Base-by-base conservation (phyloP, 2,888 invertebrate genomes). In the Smittia aterrima region DNA sequence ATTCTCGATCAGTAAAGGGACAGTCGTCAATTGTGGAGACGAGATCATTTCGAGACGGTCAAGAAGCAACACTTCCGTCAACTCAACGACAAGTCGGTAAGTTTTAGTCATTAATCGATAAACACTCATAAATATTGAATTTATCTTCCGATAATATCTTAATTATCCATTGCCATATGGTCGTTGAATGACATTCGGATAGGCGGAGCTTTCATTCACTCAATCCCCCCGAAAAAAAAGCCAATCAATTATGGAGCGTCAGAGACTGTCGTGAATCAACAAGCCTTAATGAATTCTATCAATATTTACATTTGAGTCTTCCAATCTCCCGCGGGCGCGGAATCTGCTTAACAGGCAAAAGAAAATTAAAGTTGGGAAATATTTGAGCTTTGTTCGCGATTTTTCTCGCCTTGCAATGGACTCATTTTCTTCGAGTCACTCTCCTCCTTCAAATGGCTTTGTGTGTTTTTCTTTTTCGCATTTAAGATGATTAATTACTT, bases 21-120 rank as follows among this genome's bases (percentile, higher is more conserved):
- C 91, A 16, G 92, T 95, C 32, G 92, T 95, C 77, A 95, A 95
- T 84, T 92, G 93, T 77, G 95, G 95, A 0, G 95, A 95, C 83
- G 92, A 92, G 74, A 92, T 95, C 78, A 92, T 93, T 81, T 92
- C 92, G 77, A 85, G 93, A 7, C 85, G 93, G 53, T 93, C 93
- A 75, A 87, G 92, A 54, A 93, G 93, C 77, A 95, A 95, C 79
- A 95, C 94, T 1, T 93, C 93, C 75, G 93, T 94, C 79, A 93
- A 94, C 81, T 90, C 92, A 38, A 92, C 91, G 40, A 89, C 90
- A 74, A 93, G 92, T 86, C 89, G 90, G 92, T 91, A 82, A 83
- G 83, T 79, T 4, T 47, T 47, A 16, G 20, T 18, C 58, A 6
- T 22, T 58, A 58, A 18, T n/a, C 18, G 58, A 58, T 58, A 18